Evolutionary conservation across 2,113 vertebrate genomes (phyloP), one percentile per base, ranked within the genome.

Genomic region (Tichodroma muraria): DNA sequence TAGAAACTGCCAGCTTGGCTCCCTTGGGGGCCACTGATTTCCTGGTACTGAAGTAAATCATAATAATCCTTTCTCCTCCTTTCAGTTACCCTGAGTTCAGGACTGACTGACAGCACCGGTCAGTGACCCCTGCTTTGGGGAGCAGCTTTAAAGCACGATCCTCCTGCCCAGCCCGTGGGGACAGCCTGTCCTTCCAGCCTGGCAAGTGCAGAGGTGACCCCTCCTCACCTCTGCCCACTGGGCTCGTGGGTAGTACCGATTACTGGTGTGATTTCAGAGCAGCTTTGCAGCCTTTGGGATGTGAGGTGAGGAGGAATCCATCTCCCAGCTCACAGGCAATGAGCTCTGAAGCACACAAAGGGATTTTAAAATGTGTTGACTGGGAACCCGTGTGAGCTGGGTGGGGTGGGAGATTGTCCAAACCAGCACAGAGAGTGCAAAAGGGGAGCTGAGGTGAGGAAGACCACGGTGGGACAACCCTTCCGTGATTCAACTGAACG

Each of bases 41-140:
- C 87, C 92, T 66, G 60, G 79, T 56, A 77, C 91, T 61, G 61
- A 79, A 96, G 82, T 38, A 66, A 87, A 45, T 50, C 54, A n/a
- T 12, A 49, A 22, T 21, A 37, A 54, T 89, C 64, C 53, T 88
- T 88, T 50, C 80, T 93, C 85, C 76, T 87, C 77, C 79, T 90
- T 88, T 50, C 85, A 45, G 66, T 37, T 71, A 80, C 85, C 85
- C 95, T 92, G 94, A 95, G 89, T 40, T 95, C 94, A 89, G 85
- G 70, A 72, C 87, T 71, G 73, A 81, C 56, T 23, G 45, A 83
- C 50, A 87, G 30, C 80, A 65, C 44, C 0, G 2, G 68, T 27
- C 94, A 80, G 8, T 47, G 87, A 91, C 33, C 71, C 45, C 54
- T 80, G 81, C 68, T 77, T 69, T 63, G 45, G 52, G 79, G 81